A percentile compares a stretch with the other conserved stretches of the same genome.
phyloP scores from a whole-genome alignment of 1,140 invertebrate genomes.

The Andrena cerasifolii region DNA sequence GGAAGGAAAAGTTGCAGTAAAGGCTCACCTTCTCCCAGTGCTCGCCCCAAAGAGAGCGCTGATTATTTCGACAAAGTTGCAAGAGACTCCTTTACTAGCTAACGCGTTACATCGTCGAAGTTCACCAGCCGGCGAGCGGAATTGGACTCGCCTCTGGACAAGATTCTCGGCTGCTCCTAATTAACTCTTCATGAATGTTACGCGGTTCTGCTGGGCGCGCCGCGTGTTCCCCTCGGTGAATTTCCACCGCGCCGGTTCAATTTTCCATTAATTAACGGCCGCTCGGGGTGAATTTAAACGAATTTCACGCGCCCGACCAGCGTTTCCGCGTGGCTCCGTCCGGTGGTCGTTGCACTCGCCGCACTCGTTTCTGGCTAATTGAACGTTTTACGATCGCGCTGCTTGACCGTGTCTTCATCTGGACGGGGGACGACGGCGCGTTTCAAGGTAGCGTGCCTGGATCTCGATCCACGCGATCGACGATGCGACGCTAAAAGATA shows the following conservation, averaged over 20 bases:
- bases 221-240: not conserved
- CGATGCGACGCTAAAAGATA: no score
- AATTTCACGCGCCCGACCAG: not conserved
- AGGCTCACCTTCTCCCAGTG: not conserved
- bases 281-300: not conserved
- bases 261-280: slow-evolving; percentile 30
- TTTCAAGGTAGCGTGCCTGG: no score
- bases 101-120: not conserved
- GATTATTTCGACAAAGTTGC: slow-evolving; percentile 3
- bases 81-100: not conserved
- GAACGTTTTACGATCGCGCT: no score
- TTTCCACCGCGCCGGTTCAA: slow-evolving; percentile 2
- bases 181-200: slow-evolving; percentile 10
- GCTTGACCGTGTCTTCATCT: no score
- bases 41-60: no score
- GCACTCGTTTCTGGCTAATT: no score
- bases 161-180: not conserved
- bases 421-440: no score
- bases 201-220: not conserved
- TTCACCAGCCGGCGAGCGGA: not conserved
- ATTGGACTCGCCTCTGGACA: not conserved
- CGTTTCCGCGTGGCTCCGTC: not conserved
- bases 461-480: no score
- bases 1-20: slow-evolving; percentile 1
- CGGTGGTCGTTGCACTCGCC: slow-evolving; percentile 6